phyloP scores from a whole-genome alignment of 2,888 invertebrate genomes.

The Cephus pygmeus region DNA sequence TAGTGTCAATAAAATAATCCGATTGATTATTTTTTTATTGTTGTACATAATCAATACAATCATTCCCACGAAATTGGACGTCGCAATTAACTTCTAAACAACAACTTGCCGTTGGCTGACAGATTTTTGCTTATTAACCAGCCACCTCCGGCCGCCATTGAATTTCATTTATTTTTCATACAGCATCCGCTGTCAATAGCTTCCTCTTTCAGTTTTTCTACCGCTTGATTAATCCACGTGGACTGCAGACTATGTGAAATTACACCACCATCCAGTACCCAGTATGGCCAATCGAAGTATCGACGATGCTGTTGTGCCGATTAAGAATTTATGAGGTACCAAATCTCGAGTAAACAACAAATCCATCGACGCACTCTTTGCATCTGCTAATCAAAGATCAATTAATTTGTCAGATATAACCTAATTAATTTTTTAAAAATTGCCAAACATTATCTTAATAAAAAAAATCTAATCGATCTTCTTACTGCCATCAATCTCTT shows the following conservation, averaged over 20 bases:
- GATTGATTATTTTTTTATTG: background rate
- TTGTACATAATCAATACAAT: background rate
- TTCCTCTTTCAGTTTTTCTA: conserved; percentile 55
- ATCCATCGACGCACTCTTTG: background rate
- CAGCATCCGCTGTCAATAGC: conserved; percentile 53
- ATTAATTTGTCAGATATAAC: background rate
- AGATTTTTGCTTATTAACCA: conserved; percentile 55
- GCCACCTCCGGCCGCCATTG: conserved; percentile 36
- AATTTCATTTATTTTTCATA: conserved; percentile 57
- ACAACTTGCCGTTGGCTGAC: conserved; percentile 27
- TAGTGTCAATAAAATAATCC: background rate
- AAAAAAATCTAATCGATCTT: background rate
- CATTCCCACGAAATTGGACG: background rate
- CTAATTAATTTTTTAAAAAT: background rate
- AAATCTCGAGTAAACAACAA: background rate
- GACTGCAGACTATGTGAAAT: background rate
- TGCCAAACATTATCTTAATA: background rate
- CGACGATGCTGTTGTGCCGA: background rate
- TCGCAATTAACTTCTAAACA: background rate
- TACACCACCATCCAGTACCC: background rate
- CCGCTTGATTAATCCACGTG: conserved; percentile 52
- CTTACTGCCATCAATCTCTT: background rate
- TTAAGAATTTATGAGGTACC: background rate
- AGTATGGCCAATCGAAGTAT: background rate
- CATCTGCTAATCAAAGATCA: background rate